phyloP scores from a whole-genome alignment of 2,797 vertebrate genomes.

The Labroides dimidiatus region DNA sequence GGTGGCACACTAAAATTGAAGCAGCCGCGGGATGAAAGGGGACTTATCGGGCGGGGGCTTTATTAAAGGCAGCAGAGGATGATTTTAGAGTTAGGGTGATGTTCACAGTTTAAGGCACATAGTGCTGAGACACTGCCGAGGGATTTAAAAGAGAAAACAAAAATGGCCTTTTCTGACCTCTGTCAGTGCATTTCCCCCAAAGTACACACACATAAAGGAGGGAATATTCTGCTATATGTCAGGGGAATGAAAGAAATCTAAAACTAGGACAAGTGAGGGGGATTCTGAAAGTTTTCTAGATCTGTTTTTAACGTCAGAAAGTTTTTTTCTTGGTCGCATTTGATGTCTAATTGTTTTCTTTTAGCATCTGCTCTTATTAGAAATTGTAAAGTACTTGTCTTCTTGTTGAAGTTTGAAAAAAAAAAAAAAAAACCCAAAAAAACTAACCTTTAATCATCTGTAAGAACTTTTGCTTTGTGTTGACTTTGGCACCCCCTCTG shows the following conservation, averaged over 20 bases:
- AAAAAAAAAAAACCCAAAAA: too few relatives aligned
- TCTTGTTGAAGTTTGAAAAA: too few relatives aligned
- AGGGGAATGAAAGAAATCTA: slow-evolving; percentile 20
- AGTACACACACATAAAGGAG: slow-evolving; percentile 17
- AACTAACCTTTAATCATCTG: too few relatives aligned
- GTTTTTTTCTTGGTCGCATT: too few relatives aligned
- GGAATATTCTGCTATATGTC: slow-evolving; percentile 40
- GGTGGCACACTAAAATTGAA: slow-evolving; percentile 81
- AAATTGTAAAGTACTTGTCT: too few relatives aligned
- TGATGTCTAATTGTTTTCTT: not conserved
- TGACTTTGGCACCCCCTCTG: too few relatives aligned
- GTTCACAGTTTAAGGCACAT: slow-evolving; percentile 72
- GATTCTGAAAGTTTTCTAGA: slow-evolving; percentile 38
- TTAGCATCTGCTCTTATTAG: too few relatives aligned
- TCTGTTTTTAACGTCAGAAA: not conserved
- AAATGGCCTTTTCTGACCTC: slow-evolving; percentile 65
- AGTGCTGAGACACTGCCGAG: slow-evolving; percentile 54
- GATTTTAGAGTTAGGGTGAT: slow-evolving; percentile 80
- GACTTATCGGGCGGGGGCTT: slow-evolving; percentile 80
- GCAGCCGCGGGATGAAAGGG: slow-evolving; percentile 76
- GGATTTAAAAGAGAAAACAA: slow-evolving; percentile 61
- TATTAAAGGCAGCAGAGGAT: slow-evolving; percentile 72
- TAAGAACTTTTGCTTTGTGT: too few relatives aligned
- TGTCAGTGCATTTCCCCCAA: slow-evolving; percentile 52
- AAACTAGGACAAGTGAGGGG: slow-evolving; percentile 19